Percentiles rank a stretch among this genome's conserved stretches.
phyloP scores from a whole-genome alignment of 2,113 vertebrate genomes.

The Zosterops pallidus region DNA sequence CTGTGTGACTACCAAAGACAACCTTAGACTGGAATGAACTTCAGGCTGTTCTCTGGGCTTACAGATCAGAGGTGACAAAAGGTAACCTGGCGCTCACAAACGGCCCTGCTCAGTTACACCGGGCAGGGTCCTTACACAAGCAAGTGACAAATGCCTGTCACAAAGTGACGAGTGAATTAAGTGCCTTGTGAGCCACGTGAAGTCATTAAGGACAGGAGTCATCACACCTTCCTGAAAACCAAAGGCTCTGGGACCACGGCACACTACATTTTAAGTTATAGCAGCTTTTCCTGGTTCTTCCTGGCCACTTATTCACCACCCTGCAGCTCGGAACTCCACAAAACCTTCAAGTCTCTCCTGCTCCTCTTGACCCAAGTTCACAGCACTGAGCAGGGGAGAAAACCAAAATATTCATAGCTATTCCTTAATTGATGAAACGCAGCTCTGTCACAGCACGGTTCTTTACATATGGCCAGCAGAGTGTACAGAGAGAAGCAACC shows the following conservation, averaged over 20 bases:
- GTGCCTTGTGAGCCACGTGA: background rate
- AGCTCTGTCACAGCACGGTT: background rate
- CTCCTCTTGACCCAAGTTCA: background rate
- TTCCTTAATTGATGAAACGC: background rate
- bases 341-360: background rate
- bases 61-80: background rate
- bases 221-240: rapidly evolving
- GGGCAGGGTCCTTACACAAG: rapidly evolving
- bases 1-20: background rate
- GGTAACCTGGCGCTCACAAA: background rate
- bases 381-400: background rate
- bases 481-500: background rate
- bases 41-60: background rate
- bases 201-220: background rate
- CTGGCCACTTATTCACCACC: background rate
- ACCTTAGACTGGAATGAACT: background rate
- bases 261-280: background rate
- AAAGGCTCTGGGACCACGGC: background rate
- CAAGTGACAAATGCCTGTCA: background rate
- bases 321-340: background rate
- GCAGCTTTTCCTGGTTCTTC: background rate
- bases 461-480: background rate
- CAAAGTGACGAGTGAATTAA: background rate
- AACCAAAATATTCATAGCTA: background rate
- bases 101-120: background rate